Evolutionary conservation across 2,113 vertebrate species (phyloP).

Genomic region (Rhodinocichla rosea): DNA sequence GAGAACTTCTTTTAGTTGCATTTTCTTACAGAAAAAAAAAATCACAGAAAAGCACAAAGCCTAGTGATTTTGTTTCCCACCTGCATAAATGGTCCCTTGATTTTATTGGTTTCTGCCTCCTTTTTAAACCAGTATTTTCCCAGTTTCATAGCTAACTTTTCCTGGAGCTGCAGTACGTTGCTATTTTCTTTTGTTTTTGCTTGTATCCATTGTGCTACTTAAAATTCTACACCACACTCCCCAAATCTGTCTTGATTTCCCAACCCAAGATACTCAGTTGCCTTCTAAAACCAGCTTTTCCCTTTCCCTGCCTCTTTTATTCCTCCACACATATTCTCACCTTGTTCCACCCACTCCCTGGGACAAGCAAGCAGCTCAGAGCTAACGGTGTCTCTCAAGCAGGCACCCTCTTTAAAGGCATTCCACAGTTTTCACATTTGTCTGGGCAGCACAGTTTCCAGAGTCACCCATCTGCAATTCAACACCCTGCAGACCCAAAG

Average conservation of each 20-base stretch:
- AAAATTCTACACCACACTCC: neutral
- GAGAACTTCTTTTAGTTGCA: neutral
- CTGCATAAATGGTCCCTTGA: neutral
- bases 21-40: neutral
- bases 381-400: neutral
- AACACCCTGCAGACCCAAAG: neutral
- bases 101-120: neutral
- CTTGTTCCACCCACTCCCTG: conserved; percentile 21
- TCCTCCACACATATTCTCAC: conserved; percentile 37
- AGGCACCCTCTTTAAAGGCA: neutral
- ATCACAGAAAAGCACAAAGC: neutral
- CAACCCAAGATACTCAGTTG: neutral
- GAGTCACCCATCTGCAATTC: neutral
- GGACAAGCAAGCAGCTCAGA: neutral
- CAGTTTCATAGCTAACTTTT: neutral
- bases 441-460: neutral
- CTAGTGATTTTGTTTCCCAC: neutral
- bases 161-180: neutral
- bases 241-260: neutral
- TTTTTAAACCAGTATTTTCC: neutral
- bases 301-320: conserved; percentile 21
- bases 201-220: neutral
- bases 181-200: neutral
- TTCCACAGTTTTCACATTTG: neutral
- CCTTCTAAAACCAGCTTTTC: neutral